These are phyloP conservation scores for Carposina sasakii DNA, from an alignment of 1,140 invertebrate genomes.

Conservation along the genomic window DNA sequence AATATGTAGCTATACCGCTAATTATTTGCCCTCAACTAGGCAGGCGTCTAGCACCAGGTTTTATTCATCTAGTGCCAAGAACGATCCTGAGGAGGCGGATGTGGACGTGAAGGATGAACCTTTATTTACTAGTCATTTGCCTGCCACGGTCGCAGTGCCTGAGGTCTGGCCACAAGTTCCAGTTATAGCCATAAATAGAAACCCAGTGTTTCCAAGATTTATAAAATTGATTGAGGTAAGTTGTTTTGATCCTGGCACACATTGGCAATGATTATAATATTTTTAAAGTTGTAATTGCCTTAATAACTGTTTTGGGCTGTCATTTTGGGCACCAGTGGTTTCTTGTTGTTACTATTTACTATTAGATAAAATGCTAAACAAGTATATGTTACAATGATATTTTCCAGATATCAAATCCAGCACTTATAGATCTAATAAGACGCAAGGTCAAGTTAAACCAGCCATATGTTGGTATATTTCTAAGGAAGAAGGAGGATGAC, in stretches of 20 bases:
- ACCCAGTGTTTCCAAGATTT: constrained; percentile 98
- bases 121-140: constrained; percentile 74
- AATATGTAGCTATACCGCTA: constrained; percentile 35
- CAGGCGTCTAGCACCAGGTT: constrained; percentile 26
- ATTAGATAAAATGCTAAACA: too few species aligned
- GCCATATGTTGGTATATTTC: constrained; percentile 97
- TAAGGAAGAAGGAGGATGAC: constrained; percentile 94
- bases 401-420: constrained; percentile 87
- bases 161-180: constrained; percentile 97
- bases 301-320: too few species aligned
- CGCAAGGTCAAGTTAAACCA: constrained; percentile 96
- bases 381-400: too few species aligned
- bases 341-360: too few species aligned
- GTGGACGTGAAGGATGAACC: constrained; percentile 51
- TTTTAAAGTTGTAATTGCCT: too few species aligned
- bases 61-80: constrained; percentile 56
- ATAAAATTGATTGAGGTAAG: constrained; percentile 96
- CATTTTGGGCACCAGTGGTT: too few species aligned
- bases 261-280: too few species aligned
- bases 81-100: constrained; percentile 57
- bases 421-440: constrained; percentile 91
- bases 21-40: constrained; percentile 14
- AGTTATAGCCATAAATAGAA: constrained; percentile 93
- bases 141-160: constrained; percentile 94
- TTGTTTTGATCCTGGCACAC: not conserved